These are phyloP conservation scores for Dynastes maya DNA, from an alignment of 2,888 invertebrate species.

Conservation along the genomic window DNA sequence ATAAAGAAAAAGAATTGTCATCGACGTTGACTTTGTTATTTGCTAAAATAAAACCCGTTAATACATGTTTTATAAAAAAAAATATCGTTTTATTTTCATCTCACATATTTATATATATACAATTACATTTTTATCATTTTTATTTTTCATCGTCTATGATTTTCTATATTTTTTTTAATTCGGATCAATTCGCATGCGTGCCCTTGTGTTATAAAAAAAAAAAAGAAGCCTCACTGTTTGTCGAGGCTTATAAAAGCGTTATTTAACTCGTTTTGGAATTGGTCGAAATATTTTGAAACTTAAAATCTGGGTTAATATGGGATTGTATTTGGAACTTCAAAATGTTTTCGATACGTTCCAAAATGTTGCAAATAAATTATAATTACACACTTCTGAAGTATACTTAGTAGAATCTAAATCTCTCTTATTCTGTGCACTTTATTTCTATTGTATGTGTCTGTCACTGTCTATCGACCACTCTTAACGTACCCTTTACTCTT, in stretches of 20 bases:
- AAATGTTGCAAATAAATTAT: background rate
- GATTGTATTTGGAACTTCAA: too few relatives aligned
- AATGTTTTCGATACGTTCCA: background rate
- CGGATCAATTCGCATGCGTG: slow-evolving; percentile 37
- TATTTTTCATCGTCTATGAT: background rate
- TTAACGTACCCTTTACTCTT: slow-evolving; percentile 92
- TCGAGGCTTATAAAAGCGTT: background rate
- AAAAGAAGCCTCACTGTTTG: background rate
- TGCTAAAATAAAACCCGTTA: slow-evolving; percentile 14
- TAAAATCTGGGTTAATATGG: background rate
- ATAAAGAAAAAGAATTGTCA: slow-evolving; percentile 6
- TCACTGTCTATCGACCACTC: slow-evolving; percentile 76
- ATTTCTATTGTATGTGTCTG: slow-evolving; percentile 70
- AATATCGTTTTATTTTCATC: slow-evolving; percentile 15
- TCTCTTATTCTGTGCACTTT: slow-evolving; percentile 71
- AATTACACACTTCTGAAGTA: slow-evolving; percentile 60
- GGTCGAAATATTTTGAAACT: background rate
- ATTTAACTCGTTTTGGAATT: background rate
- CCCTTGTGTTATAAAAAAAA: slow-evolving; percentile 18
- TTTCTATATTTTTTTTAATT: background rate
- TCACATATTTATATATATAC: background rate
- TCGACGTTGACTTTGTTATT: background rate
- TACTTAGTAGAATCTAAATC: slow-evolving; percentile 73
- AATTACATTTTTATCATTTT: background rate
- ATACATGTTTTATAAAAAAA: slow-evolving; percentile 21